phyloP scores from a whole-genome alignment of 2,113 vertebrate species.

The Amphilophus citrinellus region DNA sequence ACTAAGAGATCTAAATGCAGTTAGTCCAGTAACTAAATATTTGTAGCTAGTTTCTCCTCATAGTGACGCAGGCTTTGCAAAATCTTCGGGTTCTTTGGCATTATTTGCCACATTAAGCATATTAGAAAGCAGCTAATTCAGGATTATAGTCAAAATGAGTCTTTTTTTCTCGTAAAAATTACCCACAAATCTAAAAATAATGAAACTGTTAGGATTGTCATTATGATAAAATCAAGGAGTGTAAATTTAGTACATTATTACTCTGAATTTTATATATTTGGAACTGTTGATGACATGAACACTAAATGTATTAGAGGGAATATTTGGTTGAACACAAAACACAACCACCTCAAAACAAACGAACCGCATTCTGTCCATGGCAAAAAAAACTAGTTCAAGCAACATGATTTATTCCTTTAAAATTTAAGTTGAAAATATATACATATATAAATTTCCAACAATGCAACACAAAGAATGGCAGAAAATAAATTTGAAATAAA shows the following conservation, averaged over 20 bases:
- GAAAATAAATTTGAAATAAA: slow-evolving; percentile 70
- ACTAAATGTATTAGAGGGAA: slow-evolving; percentile 10
- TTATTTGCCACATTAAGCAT: slow-evolving; percentile 47
- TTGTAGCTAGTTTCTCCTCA: not conserved
- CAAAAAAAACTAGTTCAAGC: slow-evolving; percentile 65
- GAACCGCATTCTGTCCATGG: slow-evolving; percentile 52
- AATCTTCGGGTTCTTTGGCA: slow-evolving; percentile 50
- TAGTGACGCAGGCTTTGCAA: not conserved
- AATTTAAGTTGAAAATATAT: slow-evolving; percentile 73
- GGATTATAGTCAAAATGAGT: slow-evolving; percentile 24
- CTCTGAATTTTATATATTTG: slow-evolving; percentile 32
- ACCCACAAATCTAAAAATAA: slow-evolving; percentile 27
- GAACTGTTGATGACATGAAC: not conserved
- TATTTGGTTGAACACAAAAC: slow-evolving; percentile 17
- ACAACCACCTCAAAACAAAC: slow-evolving; percentile 45
- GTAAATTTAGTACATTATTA: slow-evolving; percentile 53
- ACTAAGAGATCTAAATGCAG: not conserved
- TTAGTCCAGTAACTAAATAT: not conserved
- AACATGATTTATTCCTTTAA: slow-evolving; percentile 77
- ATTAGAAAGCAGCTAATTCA: slow-evolving; percentile 47
- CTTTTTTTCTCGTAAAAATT: not conserved
- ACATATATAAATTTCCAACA: slow-evolving; percentile 74
- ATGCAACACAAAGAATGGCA: slow-evolving; percentile 59
- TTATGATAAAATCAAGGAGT: slow-evolving; percentile 50
- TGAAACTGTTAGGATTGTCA: slow-evolving; percentile 80